Evolutionary conservation across 23 tunicate genomes (phyloP).

Genomic region (Aplidium turbinatum): DNA sequence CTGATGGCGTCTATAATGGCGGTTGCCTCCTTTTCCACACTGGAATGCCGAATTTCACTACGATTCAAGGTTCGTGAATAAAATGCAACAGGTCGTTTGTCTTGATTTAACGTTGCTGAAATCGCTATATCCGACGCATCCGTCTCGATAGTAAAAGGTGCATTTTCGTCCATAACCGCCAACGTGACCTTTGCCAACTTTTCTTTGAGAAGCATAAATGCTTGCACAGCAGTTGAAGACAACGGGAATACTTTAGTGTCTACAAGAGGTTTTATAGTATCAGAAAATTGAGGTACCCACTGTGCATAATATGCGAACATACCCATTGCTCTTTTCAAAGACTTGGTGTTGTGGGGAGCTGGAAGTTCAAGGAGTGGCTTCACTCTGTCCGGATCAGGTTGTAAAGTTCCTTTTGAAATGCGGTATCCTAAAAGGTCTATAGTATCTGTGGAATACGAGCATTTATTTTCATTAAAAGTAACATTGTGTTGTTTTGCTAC

Average conservation of each 20-base stretch:
- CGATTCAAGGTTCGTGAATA: constrained; percentile 13
- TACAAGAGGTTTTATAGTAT: constrained; percentile 6
- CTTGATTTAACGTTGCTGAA: constrained; percentile 29
- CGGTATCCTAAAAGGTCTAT: background rate
- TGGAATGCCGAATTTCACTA: constrained; percentile 18
- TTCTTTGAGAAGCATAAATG: constrained; percentile 8
- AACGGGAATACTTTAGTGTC: constrained; percentile 8
- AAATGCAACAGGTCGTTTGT: constrained; percentile 29
- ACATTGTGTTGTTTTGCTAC: too few relatives aligned
- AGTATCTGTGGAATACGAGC: too few relatives aligned
- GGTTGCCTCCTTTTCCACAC: constrained; percentile 37
- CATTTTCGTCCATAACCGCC: constrained; percentile 12
- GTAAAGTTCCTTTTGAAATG: background rate
- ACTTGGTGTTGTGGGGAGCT: background rate
- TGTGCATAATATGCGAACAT: constrained; percentile 20
- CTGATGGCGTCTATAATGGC: constrained; percentile 23
- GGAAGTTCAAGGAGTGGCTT: too few relatives aligned
- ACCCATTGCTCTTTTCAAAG: constrained; percentile 9
- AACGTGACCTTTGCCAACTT: constrained; percentile 11
- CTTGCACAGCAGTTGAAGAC: background rate
- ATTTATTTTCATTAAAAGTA: too few relatives aligned
- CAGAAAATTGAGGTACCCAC: constrained; percentile 20
- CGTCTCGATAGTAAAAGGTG: constrained; percentile 33
- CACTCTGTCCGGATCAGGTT: too few relatives aligned
- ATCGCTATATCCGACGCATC: constrained; percentile 40